Evolutionary conservation across 2,797 vertebrate genomes (phyloP).

Genomic region (Sternotherus odoratus): DNA sequence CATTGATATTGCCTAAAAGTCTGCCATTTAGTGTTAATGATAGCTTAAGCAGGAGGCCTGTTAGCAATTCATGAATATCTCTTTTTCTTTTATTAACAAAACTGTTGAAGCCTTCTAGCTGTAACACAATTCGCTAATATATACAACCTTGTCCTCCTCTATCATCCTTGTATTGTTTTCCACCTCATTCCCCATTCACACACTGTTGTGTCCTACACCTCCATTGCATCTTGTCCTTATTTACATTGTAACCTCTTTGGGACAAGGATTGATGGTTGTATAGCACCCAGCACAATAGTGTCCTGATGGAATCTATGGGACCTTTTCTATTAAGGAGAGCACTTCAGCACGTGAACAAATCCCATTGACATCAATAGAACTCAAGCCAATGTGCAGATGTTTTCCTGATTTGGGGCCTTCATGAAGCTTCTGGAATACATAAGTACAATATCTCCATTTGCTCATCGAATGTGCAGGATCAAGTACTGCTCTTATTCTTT

Average conservation of each 20-base stretch:
- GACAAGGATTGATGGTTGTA: not conserved
- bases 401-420: not conserved
- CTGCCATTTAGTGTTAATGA: constrained; percentile 35
- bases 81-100: not conserved
- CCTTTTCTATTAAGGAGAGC: not conserved
- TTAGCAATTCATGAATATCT: not conserved
- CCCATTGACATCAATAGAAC: not conserved
- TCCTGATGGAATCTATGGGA: not conserved
- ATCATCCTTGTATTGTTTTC: not conserved
- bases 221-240: not conserved
- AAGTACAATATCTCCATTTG: not conserved
- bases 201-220: not conserved
- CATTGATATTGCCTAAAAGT: constrained; percentile 22
- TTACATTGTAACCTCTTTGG: not conserved
- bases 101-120: not conserved
- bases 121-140: not conserved
- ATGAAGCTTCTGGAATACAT: not conserved
- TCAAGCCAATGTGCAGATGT: not conserved
- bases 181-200: not conserved
- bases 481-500: not conserved
- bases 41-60: not conserved
- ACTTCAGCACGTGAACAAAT: not conserved
- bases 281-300: not conserved
- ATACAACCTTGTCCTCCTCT: not conserved
- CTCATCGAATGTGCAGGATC: fast-evolving